A percentile compares a stretch with the other conserved stretches of the same genome.
Conservation (phyloP, 2,888 invertebrate genomes). For the Drosophila siamana region DNA sequence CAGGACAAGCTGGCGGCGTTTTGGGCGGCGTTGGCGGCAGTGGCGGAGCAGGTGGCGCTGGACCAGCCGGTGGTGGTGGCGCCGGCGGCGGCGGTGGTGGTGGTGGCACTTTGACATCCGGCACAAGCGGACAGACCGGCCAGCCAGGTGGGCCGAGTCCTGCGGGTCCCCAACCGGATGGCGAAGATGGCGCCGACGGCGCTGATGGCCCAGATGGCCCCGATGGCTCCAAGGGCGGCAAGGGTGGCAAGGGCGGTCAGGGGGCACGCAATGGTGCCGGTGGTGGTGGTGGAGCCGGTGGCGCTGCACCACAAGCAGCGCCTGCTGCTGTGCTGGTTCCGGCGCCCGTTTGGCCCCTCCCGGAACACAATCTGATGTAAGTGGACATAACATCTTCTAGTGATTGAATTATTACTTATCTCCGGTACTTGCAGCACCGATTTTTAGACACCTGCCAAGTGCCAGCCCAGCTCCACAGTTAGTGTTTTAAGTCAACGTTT, state of each 20-base stretch:
- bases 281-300: slow-evolving; percentile 74
- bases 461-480: not conserved
- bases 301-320: slow-evolving; percentile 59
- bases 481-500: slow-evolving; percentile 7
- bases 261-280: slow-evolving; percentile 75
- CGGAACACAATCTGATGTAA: slow-evolving; percentile 60
- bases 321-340: slow-evolving; percentile 45
- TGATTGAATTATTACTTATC: slow-evolving; percentile 3
- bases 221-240: slow-evolving; percentile 76
- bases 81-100: slow-evolving; percentile 73
- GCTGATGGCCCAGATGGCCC: slow-evolving; percentile 76
- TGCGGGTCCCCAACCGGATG: slow-evolving; percentile 68
- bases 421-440: slow-evolving; percentile 45
- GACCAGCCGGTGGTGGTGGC: slow-evolving; percentile 64
- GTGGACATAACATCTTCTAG: slow-evolving; percentile 4
- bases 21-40: slow-evolving; percentile 69
- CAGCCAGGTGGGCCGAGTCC: slow-evolving; percentile 69
- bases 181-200: slow-evolving; percentile 75
- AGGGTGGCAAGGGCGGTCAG: slow-evolving; percentile 81
- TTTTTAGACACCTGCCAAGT: slow-evolving; percentile 23
- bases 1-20: slow-evolving; percentile 66
- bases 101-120: slow-evolving; percentile 68
- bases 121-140: slow-evolving; percentile 60
- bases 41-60: slow-evolving; percentile 64
- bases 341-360: slow-evolving; percentile 69